These are phyloP conservation scores for Rhynchophorus ferrugineus DNA, from an alignment of 1,140 invertebrate species.

Conservation along the genomic window DNA sequence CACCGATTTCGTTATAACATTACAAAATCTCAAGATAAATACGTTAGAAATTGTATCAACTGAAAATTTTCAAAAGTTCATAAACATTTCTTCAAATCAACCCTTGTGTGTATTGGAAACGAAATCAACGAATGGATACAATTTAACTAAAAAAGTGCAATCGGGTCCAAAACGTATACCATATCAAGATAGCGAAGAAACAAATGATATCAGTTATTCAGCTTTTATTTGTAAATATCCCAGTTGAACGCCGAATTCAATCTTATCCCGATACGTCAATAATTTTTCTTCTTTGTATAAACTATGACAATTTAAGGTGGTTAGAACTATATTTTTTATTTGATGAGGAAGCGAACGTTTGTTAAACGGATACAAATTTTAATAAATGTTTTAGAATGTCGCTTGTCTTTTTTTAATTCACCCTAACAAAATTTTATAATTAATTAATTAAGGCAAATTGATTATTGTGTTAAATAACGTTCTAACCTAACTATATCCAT, in stretches of 20 bases:
- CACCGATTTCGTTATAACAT: no score
- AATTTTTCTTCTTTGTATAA: neutral
- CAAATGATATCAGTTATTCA: no score
- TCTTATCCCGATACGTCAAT: neutral
- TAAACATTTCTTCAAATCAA: neutral
- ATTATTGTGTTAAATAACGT: no score
- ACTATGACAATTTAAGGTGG: neutral
- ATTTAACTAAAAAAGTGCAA: neutral
- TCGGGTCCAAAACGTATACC: neutral
- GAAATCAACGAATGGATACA: neutral
- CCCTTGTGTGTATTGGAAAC: neutral
- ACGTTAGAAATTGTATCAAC: no score
- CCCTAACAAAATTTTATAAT: no score
- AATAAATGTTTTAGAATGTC: constrained; percentile 13
- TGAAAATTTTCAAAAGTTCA: no score
- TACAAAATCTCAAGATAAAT: no score
- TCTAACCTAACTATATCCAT: no score
- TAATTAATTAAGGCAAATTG: no score
- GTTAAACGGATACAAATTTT: constrained; percentile 6
- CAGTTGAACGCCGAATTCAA: no score
- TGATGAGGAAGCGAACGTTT: neutral
- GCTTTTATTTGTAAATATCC: no score
- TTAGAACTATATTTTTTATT: neutral
- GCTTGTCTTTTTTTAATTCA: neutral
- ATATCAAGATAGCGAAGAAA: neutral